Evolutionary conservation across 2,888 invertebrate species (phyloP).

Genomic region (Allolobophora icterica): DNA sequence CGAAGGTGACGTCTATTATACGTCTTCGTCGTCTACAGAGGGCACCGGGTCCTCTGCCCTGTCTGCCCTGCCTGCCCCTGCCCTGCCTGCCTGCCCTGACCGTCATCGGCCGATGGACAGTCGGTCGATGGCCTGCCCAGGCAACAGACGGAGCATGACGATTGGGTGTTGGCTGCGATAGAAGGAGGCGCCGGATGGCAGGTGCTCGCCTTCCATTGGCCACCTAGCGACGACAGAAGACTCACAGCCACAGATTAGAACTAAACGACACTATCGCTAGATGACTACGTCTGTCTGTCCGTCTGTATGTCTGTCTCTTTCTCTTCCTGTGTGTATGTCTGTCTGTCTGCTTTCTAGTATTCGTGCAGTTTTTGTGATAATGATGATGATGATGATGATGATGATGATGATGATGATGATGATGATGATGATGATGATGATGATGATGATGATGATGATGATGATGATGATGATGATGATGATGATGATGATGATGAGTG

Average conservation of each 20-base stretch:
- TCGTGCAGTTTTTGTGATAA: neutral
- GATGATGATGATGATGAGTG: conserved; percentile 33
- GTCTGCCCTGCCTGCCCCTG: neutral
- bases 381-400: neutral
- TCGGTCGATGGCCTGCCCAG: neutral
- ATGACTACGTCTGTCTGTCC: neutral
- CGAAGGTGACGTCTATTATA: neutral
- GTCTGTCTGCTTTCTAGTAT: neutral
- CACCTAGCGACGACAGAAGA: neutral
- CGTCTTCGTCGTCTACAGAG: neutral
- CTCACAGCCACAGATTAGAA: neutral
- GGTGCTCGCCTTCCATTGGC: neutral
- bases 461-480: conserved; percentile 32
- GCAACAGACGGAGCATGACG: neutral
- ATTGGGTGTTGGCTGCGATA: neutral
- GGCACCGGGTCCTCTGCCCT: neutral
- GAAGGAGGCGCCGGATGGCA: neutral
- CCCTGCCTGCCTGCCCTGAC: neutral
- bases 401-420: conserved; percentile 31
- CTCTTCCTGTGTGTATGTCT: no score
- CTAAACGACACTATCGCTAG: neutral
- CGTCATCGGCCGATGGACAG: neutral
- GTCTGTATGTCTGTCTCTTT: no score
- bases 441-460: conserved; percentile 32
- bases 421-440: conserved; percentile 30